Base-by-base conservation (phyloP, 1,140 invertebrate genomes). In the Acromyrmex heyeri region DNA sequence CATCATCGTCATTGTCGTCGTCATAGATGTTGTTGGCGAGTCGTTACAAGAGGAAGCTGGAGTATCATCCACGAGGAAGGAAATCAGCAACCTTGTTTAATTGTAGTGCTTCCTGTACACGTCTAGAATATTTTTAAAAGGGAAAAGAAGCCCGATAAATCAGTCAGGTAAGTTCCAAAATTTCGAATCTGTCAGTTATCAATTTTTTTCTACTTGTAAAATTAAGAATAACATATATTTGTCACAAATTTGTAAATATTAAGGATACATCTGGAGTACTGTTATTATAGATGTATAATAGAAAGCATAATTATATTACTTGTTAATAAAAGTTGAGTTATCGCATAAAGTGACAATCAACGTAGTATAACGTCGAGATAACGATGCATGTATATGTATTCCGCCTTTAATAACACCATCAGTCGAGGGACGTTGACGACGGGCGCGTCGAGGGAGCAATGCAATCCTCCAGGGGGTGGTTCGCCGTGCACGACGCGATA, bases 61-160 rank as follows among this genome's bases (percentile, higher is more conserved):
- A 93, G 94, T 87, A 76, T 88, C 92, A 93, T 94, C 86, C 90
- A 92, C 81, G 38, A 59, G 70, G 44, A 85, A 55, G 82, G 18
- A 72, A 73, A 61, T 79, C 86, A 92, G 85, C 91, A 93, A 91
- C 88, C 91, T 92, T 90, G 90, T 89, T 89, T 94, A 95, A 94
- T 94, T 95, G 94, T 94, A 95, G 94, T 94, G 91, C 90, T 82
- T 72, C 53, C 44, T 55, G 10, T 12, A 53, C 14, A 53, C 16
- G 18, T 30, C 24, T n/a, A 44, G 75, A 67, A 53, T 79, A 38
- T 21, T 34, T 6, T 53, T 21, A 55, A n/a, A 30, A 48, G 24
- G 18, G 21, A 30, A 55, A 12, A 38, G 34, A 8, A 48, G 18
- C 10, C 1, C 6, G 24, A 79, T 27, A 48, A 55, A 57, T 48